Base-by-base conservation (phyloP, 2,888 invertebrate genomes). In the Sesamia inferens region DNA sequence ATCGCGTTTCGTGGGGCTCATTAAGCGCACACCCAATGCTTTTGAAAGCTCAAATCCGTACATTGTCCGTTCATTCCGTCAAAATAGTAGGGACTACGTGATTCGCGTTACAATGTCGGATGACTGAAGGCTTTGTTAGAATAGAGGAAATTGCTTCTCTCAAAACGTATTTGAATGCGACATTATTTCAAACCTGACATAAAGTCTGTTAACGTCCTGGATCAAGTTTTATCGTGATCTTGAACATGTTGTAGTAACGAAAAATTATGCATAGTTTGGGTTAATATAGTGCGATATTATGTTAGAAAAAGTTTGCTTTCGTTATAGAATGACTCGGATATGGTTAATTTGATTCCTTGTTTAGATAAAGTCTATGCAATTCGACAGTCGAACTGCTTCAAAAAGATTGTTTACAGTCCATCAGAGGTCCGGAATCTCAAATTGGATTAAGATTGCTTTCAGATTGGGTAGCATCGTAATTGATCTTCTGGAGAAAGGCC, bases 81-180 rank as follows among this genome's bases (percentile, higher is more conserved):
- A 88, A 90, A 92, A 92, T 89, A 88, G 87, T 84, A 79, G 81
- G 54, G 83, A 74, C 77, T 80, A 91, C 92, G 93, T 93, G 93
- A 91, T 90, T 92, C 87, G 89, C 85, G 88, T 93, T 87, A 92
- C 91, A 91, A 92, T 81, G 84, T 77, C 74, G 79, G 83, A 83
- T 88, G 86, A 92, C 92, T 92, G 92, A 91, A 78, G 87, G 86
- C 89, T 90, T 89, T 90, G 89, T 88, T 85, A 80, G 88, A 88
- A 85, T 88, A 85, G 88, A 91, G 93, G 93, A 93, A 95, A 94
- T 94, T 93, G 92, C 93, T 93, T 93, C 91, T 90, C 90, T 85
- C 87, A 87, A 94, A 93, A 91, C 89, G 88, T 87, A 91, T 93
- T 92, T 89, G 87, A 87, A 88, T 89, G 89, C 87, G 86, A 84